Conservation (phyloP, 1,140 invertebrate genomes). For the Zaprionus vittiger region DNA sequence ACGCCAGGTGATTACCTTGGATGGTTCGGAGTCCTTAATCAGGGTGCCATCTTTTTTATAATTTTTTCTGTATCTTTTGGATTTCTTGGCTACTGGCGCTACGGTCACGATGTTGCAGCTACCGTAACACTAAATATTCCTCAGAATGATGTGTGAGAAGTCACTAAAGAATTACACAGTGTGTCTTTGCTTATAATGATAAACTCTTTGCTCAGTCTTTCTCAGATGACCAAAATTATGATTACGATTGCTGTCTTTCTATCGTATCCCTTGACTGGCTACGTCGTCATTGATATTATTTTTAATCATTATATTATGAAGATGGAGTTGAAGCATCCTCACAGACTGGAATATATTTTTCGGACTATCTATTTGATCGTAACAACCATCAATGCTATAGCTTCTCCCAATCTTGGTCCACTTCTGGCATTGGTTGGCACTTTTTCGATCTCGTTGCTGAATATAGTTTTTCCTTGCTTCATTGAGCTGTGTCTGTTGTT, state of each 20-base stretch:
- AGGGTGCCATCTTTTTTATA: background rate
- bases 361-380: conserved; percentile 14
- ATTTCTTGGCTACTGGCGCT: conserved; percentile 61
- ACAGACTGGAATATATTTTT: conserved; percentile 19
- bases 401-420: conserved; percentile 55
- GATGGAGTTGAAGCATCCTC: conserved; percentile 9
- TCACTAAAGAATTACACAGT: background rate
- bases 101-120: conserved; percentile 31
- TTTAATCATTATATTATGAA: conserved; percentile 34
- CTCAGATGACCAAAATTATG: conserved; percentile 28
- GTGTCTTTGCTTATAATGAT: background rate
- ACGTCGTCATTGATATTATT: conserved; percentile 53
- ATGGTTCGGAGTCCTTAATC: conserved; percentile 26
- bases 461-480: conserved; percentile 51
- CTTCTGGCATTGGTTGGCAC: conserved; percentile 51
- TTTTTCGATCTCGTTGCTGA: conserved; percentile 54
- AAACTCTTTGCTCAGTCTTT: conserved; percentile 11
- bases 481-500: conserved; percentile 52
- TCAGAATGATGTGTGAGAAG: conserved; percentile 36
- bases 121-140: conserved; percentile 56
- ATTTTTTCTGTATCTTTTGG: conserved; percentile 31
- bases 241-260: conserved; percentile 44
- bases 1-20: conserved; percentile 32
- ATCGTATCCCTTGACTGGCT: conserved; percentile 50
- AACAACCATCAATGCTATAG: conserved; percentile 36